phyloP scores from a whole-genome alignment of 53 echinoderm and acorn worm genomes.

The Apostichopus leukothele region DNA sequence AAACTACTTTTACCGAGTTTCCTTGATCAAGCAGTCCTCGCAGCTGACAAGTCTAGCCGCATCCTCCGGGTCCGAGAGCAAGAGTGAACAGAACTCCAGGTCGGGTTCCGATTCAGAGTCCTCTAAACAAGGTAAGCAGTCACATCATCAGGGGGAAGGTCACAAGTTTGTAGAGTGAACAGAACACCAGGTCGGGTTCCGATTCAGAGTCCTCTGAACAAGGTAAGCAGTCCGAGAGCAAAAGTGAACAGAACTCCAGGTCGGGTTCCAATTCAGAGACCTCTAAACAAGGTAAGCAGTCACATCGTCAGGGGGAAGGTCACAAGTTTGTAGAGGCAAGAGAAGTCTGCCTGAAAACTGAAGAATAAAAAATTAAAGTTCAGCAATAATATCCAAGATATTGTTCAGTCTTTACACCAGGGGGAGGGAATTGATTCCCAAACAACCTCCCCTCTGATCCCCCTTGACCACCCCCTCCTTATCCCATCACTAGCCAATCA shows the following conservation, averaged over 20 bases:
- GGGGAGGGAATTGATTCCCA: too few species aligned
- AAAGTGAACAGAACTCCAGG: constrained; percentile 29
- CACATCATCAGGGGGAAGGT: neutral
- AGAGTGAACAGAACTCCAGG: constrained; percentile 35
- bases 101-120: constrained; percentile 27
- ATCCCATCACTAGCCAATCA: too few species aligned
- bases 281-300: constrained; percentile 33
- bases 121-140: constrained; percentile 39
- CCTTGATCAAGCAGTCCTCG: constrained; percentile 95
- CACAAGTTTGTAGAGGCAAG: too few species aligned
- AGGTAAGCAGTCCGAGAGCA: constrained; percentile 19
- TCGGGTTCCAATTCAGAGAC: constrained; percentile 24
- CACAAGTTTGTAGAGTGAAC: constrained; percentile 2
- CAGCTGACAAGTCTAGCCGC: constrained; percentile 88
- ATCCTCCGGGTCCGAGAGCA: constrained; percentile 27
- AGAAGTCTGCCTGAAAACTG: too few species aligned
- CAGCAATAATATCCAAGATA: too few species aligned
- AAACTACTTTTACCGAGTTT: constrained; percentile 98
- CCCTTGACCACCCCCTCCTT: too few species aligned
- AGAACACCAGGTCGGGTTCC: constrained; percentile 20
- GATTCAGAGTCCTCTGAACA: constrained; percentile 33
- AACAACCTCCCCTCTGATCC: too few species aligned
- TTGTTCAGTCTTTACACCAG: too few species aligned
- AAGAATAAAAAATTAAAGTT: too few species aligned
- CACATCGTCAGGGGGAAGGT: neutral